Percentiles rank a stretch among this genome's conserved stretches.
Evolutionary conservation across 2,113 vertebrate genomes (phyloP).

Genomic region (Antennarius striatus): DNA sequence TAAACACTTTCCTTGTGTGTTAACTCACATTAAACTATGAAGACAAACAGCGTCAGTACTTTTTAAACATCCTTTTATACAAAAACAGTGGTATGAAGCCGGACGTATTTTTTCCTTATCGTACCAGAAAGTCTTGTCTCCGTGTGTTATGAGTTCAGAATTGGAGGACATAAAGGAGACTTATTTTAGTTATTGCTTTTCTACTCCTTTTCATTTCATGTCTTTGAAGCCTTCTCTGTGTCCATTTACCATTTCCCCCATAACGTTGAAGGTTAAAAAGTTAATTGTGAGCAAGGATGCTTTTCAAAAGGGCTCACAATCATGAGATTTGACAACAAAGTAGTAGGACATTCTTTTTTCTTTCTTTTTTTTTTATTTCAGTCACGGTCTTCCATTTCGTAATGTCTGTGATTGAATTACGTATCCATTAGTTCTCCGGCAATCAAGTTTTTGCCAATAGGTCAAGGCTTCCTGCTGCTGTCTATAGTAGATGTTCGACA

Average conservation of each 20-base stretch:
- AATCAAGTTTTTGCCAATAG: slow-evolving; percentile 57
- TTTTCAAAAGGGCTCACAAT: slow-evolving; percentile 20
- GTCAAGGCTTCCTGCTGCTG: slow-evolving; percentile 15
- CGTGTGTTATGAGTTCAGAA: neutral
- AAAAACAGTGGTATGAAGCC: neutral
- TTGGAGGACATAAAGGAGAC: neutral
- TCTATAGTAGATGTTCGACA: neutral
- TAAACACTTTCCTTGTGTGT: slow-evolving; percentile 6
- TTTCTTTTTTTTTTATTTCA: slow-evolving; percentile 42
- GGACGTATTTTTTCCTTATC: slow-evolving; percentile 4
- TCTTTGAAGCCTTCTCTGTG: neutral
- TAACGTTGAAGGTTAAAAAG: slow-evolving; percentile 63
- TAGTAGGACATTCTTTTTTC: neutral
- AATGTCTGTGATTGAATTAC: slow-evolving; percentile 70
- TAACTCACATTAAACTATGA: too few species aligned
- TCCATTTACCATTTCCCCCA: slow-evolving; percentile 16
- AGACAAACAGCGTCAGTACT: neutral
- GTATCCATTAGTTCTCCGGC: slow-evolving; percentile 66
- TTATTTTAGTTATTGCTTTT: slow-evolving; percentile 29
- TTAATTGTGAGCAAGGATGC: slow-evolving; percentile 46
- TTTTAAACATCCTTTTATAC: neutral
- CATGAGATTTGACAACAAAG: slow-evolving; percentile 37
- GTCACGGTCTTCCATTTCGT: slow-evolving; percentile 51
- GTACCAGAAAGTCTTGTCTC: slow-evolving; percentile 11
- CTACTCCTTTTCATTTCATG: neutral